These are phyloP conservation scores for Nomada goodeniana DNA, from an alignment of 2,888 invertebrate species.

Conservation along the genomic window DNA sequence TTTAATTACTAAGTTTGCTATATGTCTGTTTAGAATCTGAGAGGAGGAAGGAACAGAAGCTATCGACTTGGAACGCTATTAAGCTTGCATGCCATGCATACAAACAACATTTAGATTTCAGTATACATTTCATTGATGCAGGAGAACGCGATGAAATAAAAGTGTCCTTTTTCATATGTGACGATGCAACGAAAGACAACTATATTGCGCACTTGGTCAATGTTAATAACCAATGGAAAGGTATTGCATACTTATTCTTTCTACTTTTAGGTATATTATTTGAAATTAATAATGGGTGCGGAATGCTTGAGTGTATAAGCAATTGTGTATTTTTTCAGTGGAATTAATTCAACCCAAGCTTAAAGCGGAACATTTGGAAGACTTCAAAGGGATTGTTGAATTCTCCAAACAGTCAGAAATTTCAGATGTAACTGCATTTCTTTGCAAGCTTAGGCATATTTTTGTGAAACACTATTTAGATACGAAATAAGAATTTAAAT, in stretches of 20 bases:
- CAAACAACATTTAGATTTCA: constrained; percentile 76
- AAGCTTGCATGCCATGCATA: constrained; percentile 74
- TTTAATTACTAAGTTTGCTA: not conserved
- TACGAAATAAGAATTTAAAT: constrained; percentile 27
- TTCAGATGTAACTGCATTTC: constrained; percentile 69
- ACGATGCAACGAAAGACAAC: constrained; percentile 67
- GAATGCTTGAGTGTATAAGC: not conserved
- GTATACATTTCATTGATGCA: constrained; percentile 62
- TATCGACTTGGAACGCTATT: constrained; percentile 73
- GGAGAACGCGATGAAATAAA: constrained; percentile 67
- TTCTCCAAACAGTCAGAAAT: constrained; percentile 67
- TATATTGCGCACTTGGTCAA: constrained; percentile 73
- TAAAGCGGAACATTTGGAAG: constrained; percentile 68
- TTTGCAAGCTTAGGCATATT: constrained; percentile 74
- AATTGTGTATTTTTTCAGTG: constrained; percentile 69
- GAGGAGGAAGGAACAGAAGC: constrained; percentile 64
- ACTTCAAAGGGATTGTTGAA: constrained; percentile 66
- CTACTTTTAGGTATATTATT: constrained; percentile 3
- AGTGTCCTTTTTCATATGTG: constrained; percentile 73
- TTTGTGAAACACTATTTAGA: constrained; percentile 74
- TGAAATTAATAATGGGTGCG: not conserved
- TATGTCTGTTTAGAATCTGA: constrained; percentile 53
- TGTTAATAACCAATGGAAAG: constrained; percentile 73
- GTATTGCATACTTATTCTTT: constrained; percentile 62
- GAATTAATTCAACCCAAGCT: constrained; percentile 76